Base-by-base conservation (phyloP, 2,113 vertebrate genomes). In the Ursus arctos region DNA sequence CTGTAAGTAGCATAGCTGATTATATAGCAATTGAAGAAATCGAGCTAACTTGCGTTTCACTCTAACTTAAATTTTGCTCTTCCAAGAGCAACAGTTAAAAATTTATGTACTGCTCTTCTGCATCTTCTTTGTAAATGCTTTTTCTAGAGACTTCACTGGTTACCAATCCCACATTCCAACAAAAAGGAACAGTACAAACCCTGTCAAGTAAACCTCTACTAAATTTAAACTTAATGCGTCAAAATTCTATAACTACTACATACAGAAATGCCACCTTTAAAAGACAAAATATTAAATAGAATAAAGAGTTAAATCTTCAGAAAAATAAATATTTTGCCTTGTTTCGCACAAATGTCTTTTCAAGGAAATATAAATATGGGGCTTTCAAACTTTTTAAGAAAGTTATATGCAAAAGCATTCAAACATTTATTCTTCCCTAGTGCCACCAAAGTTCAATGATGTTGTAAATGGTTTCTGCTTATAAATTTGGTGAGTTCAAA, bases 401-500 rank as follows among this genome's bases (percentile, higher is more conserved):
- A 93, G 21, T 81, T 65, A 82, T 36, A 10, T 65, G 55, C 89
- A 84, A 93, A 98, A 97, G 63, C 31, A 88, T 65, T 91, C 71
- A 84, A 92, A 90, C 47, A 65, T 72, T 36, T 77, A 76, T 40
- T 98, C 94, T 98, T 94, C 47, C 86, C 82, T 92, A 59, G 24
- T 88, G 51, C 81, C 86, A 96, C 72, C 91, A 97, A 96, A 97
- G 61, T 88, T 98, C 91, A 43, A 65, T 81, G 0, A 93, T 95
- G 51, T 82, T 97, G 95, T 72, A 59, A 71, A 97, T 80, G 89
- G 88, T 95, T 96, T 84, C 92, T 98, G 93, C 88, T 88, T 86
- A 95, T 81, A 96, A 97, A 96, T 65, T 86, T 96, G 80, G 77
- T 77, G 97, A 40, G 7, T 97, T 96, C 97, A 98, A 98, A 98